Evolutionary conservation across 1,140 invertebrate species (phyloP).

Genomic region (Globodera rostochiensis): DNA sequence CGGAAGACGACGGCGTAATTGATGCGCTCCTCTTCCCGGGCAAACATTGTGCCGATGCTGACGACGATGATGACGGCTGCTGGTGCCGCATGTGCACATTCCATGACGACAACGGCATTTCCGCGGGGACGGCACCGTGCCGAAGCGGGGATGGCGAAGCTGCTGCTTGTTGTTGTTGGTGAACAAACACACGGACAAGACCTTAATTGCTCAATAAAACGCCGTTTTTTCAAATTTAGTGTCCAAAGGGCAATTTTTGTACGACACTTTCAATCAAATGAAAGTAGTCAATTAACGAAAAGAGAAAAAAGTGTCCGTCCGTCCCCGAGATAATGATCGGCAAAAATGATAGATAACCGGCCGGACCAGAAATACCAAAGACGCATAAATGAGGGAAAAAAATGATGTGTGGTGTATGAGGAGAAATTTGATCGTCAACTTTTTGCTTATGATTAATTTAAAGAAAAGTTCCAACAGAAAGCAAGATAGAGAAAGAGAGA

Average conservation of each 20-base stretch:
- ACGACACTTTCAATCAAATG: neutral
- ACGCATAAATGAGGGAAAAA: no score
- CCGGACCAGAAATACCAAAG: neutral
- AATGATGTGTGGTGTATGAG: no score
- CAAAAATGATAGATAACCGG: slow-evolving; percentile 1
- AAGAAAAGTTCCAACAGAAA: no score
- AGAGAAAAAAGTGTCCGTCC: no score
- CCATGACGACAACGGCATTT: neutral
- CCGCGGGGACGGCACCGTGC: neutral
- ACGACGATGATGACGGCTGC: neutral
- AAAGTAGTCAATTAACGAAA: neutral
- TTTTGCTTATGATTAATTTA: neutral
- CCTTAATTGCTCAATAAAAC: neutral
- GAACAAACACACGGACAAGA: slow-evolving; percentile 11
- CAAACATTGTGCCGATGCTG: neutral
- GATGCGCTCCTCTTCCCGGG: neutral
- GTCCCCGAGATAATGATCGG: no score
- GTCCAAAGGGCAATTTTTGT: neutral
- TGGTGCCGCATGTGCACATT: neutral
- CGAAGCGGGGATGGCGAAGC: slow-evolving; percentile 1
- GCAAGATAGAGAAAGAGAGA: neutral
- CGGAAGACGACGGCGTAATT: neutral
- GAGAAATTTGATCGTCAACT: neutral
- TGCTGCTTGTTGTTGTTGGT: neutral
- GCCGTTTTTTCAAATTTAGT: neutral